Evolutionary conservation across 2,797 vertebrate species (phyloP), one percentile per base, ranked within the genome.

Genomic region (Melanotaenia trifasciata): DNA sequence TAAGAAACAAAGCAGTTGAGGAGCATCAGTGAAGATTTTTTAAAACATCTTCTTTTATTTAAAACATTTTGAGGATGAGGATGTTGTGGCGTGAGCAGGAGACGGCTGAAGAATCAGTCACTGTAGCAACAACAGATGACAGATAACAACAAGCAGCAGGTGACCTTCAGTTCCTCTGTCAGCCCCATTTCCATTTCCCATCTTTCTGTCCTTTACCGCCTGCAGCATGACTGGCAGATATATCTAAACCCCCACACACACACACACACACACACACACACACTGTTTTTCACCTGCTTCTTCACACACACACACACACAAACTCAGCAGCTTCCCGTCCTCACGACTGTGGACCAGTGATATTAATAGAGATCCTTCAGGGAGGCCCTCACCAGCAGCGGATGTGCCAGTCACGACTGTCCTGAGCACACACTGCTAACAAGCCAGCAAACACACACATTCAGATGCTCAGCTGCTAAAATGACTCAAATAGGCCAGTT

Each of bases 311-410:
- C 65, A 50, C 36, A 38, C 36, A 35, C 33, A 35, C 33, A 35
- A 9, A 35, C 43, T 51, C 60, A 38, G 16, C 16, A 8, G n/a
- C 61, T 22, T 45, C 38, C 45, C 0, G 35, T 70, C 60, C 71
- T 59, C 59, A 43, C 7, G 30, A 43, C 73, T 61, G 64, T 57
- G 65, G 64, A 53, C 51, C 45, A 13, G 58, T 47, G 81, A 81
- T 84, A 83, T 83, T 87, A 87, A 87, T 87, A 89, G 83, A 79
- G 78, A 78, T 80, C 76, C 85, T 88, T 83, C 47, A 64, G 87
- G 87, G 85, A 84, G 81, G 75, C 74, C 58, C 76, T 87, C 30
- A 59, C 60, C 69, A 75, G 72, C 50, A 24, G 56, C 40, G 67
- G 30, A 74, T 72, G 64, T 81, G 79, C 75, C 74, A 74, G 74